Evolutionary conservation across 2,113 vertebrate species (phyloP).

Genomic region (Danio rerio): DNA sequence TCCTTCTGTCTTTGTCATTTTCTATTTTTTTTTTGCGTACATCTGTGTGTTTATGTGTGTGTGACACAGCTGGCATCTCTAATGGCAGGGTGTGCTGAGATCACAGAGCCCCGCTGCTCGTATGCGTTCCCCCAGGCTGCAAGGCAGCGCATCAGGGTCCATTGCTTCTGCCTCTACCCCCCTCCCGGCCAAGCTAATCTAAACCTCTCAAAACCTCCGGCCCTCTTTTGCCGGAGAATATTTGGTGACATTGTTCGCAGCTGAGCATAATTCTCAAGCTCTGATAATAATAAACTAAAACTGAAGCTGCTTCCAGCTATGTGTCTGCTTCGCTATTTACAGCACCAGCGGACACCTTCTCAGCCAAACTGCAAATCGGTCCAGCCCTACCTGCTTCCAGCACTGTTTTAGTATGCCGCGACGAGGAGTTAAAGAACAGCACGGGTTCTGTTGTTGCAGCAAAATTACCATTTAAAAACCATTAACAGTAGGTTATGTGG

Average conservation of each 20-base stretch:
- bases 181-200: conserved; percentile 14
- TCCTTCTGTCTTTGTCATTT: background rate
- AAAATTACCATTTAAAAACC: conserved; percentile 56
- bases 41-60: conserved; percentile 38
- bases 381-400: conserved; percentile 42
- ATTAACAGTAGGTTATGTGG: conserved; percentile 47
- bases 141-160: conserved; percentile 43
- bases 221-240: background rate
- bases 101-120: conserved; percentile 53
- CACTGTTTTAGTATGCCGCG: conserved; percentile 21
- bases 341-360: background rate
- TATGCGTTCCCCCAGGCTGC: conserved; percentile 51
- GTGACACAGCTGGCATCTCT: conserved; percentile 56
- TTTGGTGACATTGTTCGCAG: background rate
- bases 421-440: conserved; percentile 18
- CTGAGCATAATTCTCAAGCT: conserved; percentile 19
- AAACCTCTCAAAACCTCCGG: conserved; percentile 24
- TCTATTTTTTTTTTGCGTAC: background rate
- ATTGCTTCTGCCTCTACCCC: conserved; percentile 23
- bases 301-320: conserved; percentile 7
- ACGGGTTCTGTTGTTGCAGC: conserved; percentile 41
- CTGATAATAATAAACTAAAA: conserved; percentile 30
- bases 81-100: conserved; percentile 54
- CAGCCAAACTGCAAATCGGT: background rate
- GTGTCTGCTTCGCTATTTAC: conserved; percentile 32